A percentile compares a stretch with the other conserved stretches of the same genome.
Evolutionary conservation across 2,888 invertebrate genomes (phyloP).

Genomic region (Cryptus armator): DNA sequence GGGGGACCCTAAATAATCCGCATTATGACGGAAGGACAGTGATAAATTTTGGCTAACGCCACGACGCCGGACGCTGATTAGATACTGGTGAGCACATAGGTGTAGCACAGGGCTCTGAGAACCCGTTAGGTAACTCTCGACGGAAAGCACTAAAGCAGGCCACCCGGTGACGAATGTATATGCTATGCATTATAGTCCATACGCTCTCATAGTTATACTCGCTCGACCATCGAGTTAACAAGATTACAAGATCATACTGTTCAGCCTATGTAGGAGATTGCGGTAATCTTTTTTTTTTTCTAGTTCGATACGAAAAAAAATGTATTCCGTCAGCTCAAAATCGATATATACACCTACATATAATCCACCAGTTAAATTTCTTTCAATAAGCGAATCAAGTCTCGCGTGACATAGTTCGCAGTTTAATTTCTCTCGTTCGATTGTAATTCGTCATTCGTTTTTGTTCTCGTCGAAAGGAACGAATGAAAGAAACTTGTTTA

Average conservation of each 20-base stretch:
- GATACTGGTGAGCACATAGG: constrained; percentile 66
- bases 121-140: constrained; percentile 10
- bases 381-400: not conserved
- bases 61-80: constrained; percentile 71
- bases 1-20: constrained; percentile 71
- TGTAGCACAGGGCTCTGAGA: constrained; percentile 22
- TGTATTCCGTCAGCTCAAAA: not conserved
- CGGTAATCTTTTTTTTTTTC: too few species aligned
- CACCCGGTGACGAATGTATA: constrained; percentile 3
- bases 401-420: not conserved
- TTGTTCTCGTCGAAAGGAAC: not conserved
- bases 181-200: not conserved
- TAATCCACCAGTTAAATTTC: not conserved
- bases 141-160: constrained; percentile 17
- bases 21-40: constrained; percentile 72
- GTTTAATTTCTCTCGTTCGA: constrained; percentile 10
- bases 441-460: not conserved
- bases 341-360: not conserved
- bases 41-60: constrained; percentile 70
- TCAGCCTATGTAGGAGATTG: too few species aligned
- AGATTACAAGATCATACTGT: too few species aligned
- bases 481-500: not conserved
- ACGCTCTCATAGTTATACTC: not conserved
- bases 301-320: too few species aligned
- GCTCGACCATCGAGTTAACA: too few species aligned